These are phyloP conservation scores for Spinus olivaceus DNA, from an alignment of 2,797 vertebrate genomes.

Conservation along the genomic window DNA sequence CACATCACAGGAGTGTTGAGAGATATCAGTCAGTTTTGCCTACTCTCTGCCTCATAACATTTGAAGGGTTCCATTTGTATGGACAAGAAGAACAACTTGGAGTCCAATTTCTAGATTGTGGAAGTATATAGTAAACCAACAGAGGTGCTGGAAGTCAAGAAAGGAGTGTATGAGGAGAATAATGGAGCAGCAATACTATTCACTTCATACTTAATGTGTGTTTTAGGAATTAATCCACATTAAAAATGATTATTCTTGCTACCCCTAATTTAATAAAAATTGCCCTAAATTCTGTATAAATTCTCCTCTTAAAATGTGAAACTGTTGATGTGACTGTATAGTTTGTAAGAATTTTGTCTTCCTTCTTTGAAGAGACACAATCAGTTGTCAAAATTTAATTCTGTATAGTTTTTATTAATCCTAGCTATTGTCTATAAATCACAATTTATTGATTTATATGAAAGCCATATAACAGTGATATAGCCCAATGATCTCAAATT, in stretches of 20 bases:
- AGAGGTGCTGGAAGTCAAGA: background rate
- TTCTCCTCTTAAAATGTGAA: background rate
- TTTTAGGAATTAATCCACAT: background rate
- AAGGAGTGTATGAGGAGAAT: background rate
- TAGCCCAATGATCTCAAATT: background rate
- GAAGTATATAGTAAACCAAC: background rate
- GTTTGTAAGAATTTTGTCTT: background rate
- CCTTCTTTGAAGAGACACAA: background rate
- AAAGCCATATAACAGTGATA: background rate
- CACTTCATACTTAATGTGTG: background rate
- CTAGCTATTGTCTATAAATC: background rate
- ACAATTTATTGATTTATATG: background rate
- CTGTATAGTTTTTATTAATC: background rate
- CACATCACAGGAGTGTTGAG: accelerated
- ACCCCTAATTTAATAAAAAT: background rate
- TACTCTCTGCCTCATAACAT: background rate
- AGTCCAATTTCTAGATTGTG: background rate
- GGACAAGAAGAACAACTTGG: background rate
- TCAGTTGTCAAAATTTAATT: background rate
- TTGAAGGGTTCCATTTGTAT: background rate
- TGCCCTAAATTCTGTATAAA: background rate
- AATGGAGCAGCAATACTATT: background rate
- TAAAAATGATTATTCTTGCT: background rate
- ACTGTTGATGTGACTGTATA: background rate
- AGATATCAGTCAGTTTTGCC: background rate